Percentiles rank a stretch among this genome's conserved stretches.
phyloP scores from a whole-genome alignment of 2,797 vertebrate species.

The Sandelia bainsii region DNA sequence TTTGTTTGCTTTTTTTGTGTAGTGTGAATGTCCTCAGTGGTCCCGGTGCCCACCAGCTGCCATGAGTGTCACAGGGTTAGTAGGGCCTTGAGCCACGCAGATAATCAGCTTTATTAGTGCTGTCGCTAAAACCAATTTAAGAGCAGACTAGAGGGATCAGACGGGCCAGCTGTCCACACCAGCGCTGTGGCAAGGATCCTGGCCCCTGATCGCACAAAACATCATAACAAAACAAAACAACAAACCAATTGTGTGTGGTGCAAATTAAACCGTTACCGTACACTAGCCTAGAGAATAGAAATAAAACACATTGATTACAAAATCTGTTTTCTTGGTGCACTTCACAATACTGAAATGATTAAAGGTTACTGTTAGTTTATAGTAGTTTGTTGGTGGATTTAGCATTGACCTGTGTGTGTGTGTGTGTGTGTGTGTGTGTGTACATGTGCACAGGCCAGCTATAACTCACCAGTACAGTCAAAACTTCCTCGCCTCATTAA shows the following conservation, averaged over 20 bases:
- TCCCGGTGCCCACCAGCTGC: constrained; percentile 85
- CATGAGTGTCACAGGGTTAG: constrained; percentile 88
- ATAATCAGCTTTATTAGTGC: constrained; percentile 97
- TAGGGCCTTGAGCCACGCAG: constrained; percentile 89
- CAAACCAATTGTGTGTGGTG: constrained; percentile 58
- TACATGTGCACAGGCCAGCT: background rate
- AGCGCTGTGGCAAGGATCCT: constrained; percentile 68
- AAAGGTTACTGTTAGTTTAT: background rate
- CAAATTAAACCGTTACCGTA: constrained; percentile 64
- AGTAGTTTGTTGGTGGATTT: background rate
- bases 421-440: too few relatives aligned
- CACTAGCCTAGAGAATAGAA: constrained; percentile 8
- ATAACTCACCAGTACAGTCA: constrained; percentile 27
- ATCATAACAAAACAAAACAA: constrained; percentile 75
- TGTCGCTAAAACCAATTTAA: constrained; percentile 94
- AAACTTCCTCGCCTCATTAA: constrained; percentile 52
- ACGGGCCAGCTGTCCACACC: constrained; percentile 94
- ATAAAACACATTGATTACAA: background rate
- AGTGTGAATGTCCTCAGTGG: constrained; percentile 40
- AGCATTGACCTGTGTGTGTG: background rate
- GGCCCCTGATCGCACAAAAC: constrained; percentile 62
- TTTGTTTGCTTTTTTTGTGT: constrained; percentile 11
- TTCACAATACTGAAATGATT: background rate
- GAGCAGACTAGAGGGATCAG: constrained; percentile 94
- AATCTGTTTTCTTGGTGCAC: too few relatives aligned